A percentile compares a stretch with the other conserved stretches of the same genome.
Evolutionary conservation across 2,888 invertebrate species (phyloP).

Genomic region (Orchestes rusci): DNA sequence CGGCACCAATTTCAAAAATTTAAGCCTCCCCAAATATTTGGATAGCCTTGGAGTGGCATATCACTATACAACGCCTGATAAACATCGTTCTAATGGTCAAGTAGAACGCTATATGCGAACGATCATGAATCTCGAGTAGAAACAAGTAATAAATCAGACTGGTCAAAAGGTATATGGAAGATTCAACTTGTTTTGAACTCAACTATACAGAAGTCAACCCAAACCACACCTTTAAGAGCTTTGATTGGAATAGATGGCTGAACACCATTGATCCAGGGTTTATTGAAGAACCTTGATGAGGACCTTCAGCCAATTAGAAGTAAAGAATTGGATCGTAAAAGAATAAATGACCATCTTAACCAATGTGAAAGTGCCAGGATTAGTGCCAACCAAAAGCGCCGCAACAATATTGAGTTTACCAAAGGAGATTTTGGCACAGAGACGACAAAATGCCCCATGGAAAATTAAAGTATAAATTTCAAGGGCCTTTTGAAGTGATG

Average conservation of each 20-base stretch:
- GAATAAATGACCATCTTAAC: not conserved
- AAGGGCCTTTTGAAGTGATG: conserved; percentile 18
- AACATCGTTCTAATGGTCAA: conserved; percentile 23
- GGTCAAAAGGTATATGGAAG: conserved; percentile 16
- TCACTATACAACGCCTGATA: conserved; percentile 19
- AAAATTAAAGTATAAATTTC: conserved; percentile 19
- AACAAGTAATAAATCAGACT: conserved; percentile 11
- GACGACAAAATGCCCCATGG: conserved; percentile 15
- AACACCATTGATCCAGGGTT: conserved; percentile 4
- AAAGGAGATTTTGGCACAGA: conserved; percentile 12
- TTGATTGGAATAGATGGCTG: conserved; percentile 23
- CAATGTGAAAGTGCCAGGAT: not conserved
- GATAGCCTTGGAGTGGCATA: conserved; percentile 12
- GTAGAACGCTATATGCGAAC: conserved; percentile 26
- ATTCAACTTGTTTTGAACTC: conserved; percentile 24
- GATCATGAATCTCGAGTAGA: conserved; percentile 23
- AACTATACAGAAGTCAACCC: conserved; percentile 26
- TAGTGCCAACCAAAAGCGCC: conserved; percentile 2
- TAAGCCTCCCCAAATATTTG: conserved; percentile 22
- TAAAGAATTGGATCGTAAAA: conserved; percentile 5
- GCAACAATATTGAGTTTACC: not conserved
- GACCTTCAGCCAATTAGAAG: conserved; percentile 2
- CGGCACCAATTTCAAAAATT: conserved; percentile 25
- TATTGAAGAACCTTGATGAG: not conserved
- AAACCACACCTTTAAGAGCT: conserved; percentile 23